A percentile compares a stretch with the other conserved stretches of the same genome.
phyloP scores from a whole-genome alignment of 2,797 vertebrate genomes.

The Alauda arvensis region DNA sequence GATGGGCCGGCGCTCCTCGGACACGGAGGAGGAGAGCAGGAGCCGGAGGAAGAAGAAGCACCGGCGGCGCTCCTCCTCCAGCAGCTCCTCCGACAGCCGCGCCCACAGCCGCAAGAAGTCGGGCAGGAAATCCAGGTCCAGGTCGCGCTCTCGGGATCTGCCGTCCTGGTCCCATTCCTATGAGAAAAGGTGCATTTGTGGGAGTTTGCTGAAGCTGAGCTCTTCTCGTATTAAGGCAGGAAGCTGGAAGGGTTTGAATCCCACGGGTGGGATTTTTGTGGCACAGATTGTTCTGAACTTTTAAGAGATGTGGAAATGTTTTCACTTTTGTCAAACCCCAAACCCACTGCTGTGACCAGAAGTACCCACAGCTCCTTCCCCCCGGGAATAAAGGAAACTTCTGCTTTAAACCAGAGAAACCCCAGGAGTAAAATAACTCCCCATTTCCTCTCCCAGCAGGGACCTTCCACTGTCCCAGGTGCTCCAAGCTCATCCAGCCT shows the following conservation, averaged over 20 bases:
- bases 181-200: conserved; percentile 71
- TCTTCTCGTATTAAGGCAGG: accelerated
- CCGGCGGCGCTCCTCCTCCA: conserved; percentile 83
- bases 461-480: accelerated
- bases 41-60: conserved; percentile 86
- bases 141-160: conserved; percentile 76
- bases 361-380: background rate
- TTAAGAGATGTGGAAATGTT: background rate
- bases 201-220: background rate
- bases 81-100: conserved; percentile 85
- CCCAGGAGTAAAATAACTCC: background rate
- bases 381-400: background rate
- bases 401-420: background rate
- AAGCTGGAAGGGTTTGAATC: background rate
- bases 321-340: accelerated
- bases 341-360: accelerated
- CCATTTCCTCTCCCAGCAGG: background rate
- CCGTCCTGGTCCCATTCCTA: conserved; percentile 77
- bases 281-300: background rate
- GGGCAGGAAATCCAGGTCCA: conserved; percentile 81
- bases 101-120: conserved; percentile 81
- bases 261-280: background rate
- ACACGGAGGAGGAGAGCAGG: conserved; percentile 87
- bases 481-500: background rate
- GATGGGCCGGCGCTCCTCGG: conserved; percentile 79